phyloP scores from a whole-genome alignment of 1,140 invertebrate genomes.

The Diprion similis region DNA sequence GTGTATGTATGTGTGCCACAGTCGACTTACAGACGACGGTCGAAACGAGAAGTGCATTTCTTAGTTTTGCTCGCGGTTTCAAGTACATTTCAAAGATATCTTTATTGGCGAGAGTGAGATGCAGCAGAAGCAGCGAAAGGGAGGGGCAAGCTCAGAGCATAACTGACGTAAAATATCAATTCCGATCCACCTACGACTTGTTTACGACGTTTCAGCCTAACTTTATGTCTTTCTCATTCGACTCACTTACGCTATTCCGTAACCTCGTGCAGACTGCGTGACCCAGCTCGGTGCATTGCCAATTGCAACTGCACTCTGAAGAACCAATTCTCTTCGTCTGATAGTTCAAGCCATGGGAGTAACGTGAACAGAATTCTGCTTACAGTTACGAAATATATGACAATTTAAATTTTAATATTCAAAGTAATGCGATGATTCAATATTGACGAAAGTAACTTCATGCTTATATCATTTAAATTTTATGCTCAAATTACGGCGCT shows the following conservation, averaged over 20 bases:
- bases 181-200: conserved; percentile 3
- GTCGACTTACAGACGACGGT: background rate
- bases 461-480: no score
- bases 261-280: background rate
- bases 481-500: no score
- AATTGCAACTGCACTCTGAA: background rate
- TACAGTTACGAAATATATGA: no score
- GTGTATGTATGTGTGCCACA: no score
- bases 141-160: background rate
- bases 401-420: no score
- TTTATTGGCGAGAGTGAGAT: background rate
- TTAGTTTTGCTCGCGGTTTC: background rate
- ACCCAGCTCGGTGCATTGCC: background rate
- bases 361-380: no score
- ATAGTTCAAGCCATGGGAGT: no score
- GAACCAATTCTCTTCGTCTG: no score
- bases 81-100: background rate
- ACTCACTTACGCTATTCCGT: background rate
- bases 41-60: background rate
- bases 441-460: no score
- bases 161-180: conserved; percentile 5
- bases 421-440: no score
- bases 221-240: conserved; percentile 5
- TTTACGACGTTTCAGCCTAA: conserved; percentile 3
- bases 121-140: background rate